Conservation (phyloP, 1,140 invertebrate genomes). For the Capitella teleta region DNA sequence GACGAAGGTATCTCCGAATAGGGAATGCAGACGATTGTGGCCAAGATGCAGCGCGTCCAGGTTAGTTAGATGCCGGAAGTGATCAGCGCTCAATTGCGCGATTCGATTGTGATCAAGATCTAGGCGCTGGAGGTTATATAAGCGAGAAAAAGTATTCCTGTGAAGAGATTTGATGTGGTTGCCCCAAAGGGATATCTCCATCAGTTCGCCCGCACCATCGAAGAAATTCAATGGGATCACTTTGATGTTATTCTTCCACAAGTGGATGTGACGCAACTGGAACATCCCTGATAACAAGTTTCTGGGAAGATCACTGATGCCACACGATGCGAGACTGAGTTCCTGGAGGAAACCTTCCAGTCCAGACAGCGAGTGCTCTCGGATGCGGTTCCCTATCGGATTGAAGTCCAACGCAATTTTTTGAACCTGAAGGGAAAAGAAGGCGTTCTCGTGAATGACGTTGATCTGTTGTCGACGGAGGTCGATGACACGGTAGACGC, state of each 20-base stretch:
- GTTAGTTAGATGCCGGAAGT: conserved; percentile 21
- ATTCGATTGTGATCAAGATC: conserved; percentile 12
- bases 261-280: conserved; percentile 4
- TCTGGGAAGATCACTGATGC: conserved; percentile 1
- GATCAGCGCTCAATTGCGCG: not conserved
- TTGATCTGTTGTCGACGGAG: not conserved
- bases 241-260: conserved; percentile 10
- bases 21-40: conserved; percentile 53
- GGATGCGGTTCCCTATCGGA: conserved; percentile 7
- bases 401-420: conserved; percentile 13
- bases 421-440: conserved; percentile 4
- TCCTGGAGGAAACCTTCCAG: conserved; percentile 4
- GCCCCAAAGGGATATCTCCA: conserved; percentile 11
- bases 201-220: conserved; percentile 1
- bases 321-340: conserved; percentile 6
- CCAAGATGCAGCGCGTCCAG: conserved; percentile 55
- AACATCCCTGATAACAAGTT: not conserved
- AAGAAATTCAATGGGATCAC: conserved; percentile 7
- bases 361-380: conserved; percentile 2
- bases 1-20: conserved; percentile 56
- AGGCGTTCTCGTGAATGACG: conserved; percentile 1
- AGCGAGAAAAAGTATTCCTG: conserved; percentile 7
- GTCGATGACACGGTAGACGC: not conserved
- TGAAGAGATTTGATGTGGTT: conserved; percentile 8
- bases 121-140: conserved; percentile 7